Percentiles rank a stretch among this genome's conserved stretches.
phyloP scores from a whole-genome alignment of 2,113 vertebrate species.

The Megaleporinus macrocephalus region DNA sequence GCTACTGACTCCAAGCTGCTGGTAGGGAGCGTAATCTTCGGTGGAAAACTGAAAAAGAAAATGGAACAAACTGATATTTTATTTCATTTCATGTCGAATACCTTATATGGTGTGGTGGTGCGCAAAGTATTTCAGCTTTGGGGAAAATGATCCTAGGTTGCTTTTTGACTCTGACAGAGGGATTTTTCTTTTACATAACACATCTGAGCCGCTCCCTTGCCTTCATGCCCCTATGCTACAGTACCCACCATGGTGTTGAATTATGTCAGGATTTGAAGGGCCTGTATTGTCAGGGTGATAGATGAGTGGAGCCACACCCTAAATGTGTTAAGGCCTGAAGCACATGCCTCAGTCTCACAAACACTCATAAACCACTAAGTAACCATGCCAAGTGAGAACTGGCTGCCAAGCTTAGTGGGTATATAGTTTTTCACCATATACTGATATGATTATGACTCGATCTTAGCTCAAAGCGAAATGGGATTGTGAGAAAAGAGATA shows the following conservation, averaged over 20 bases:
- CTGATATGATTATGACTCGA: constrained; percentile 19
- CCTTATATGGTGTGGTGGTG: constrained; percentile 19
- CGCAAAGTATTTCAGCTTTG: constrained; percentile 12
- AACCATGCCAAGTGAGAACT: constrained; percentile 22
- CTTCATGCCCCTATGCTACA: constrained; percentile 12
- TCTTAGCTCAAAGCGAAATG: neutral
- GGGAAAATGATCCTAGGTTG: constrained; percentile 18
- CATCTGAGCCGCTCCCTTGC: neutral
- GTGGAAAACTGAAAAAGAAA: constrained; percentile 15
- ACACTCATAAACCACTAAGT: constrained; percentile 5
- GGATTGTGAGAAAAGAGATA: neutral
- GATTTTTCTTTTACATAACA: constrained; percentile 31
- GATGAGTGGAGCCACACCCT: constrained; percentile 33
- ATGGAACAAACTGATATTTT: neutral
- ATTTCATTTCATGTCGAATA: constrained; percentile 5
- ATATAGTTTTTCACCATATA: neutral
- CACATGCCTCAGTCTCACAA: constrained; percentile 19
- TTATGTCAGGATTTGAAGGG: constrained; percentile 10
- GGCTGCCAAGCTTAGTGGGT: constrained; percentile 11
- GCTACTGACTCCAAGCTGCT: neutral
- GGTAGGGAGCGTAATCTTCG: neutral
- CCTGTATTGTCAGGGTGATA: neutral
- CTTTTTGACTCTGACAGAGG: constrained; percentile 22
- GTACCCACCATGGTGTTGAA: constrained; percentile 16
- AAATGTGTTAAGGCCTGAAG: constrained; percentile 51